A percentile compares a stretch with the other conserved stretches of the same genome.
Conservation (phyloP, 2,888 invertebrate genomes). For the Alloscopus bannaensis region DNA sequence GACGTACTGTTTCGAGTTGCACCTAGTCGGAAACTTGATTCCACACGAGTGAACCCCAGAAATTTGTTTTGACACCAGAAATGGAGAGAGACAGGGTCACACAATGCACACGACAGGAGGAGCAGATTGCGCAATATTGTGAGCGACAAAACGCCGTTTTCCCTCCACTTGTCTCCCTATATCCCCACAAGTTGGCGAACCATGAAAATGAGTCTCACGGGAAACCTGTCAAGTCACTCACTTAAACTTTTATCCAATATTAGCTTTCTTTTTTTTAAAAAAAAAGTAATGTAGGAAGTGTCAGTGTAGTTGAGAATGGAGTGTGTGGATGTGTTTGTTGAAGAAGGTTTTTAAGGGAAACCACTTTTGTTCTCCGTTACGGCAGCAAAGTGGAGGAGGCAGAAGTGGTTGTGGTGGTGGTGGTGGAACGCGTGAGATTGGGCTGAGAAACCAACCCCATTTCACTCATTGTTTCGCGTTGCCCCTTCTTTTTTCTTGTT, state of each 20-base stretch:
- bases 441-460: constrained; percentile 13
- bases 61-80: no score
- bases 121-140: constrained; percentile 35
- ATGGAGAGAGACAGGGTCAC: neutral
- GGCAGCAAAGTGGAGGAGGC: neutral
- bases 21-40: no score
- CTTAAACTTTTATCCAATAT: constrained; percentile 36
- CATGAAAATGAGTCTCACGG: constrained; percentile 61
- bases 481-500: constrained; percentile 28
- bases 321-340: neutral
- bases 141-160: constrained; percentile 23
- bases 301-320: neutral
- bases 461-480: constrained; percentile 19
- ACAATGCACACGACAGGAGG: neutral
- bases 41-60: no score
- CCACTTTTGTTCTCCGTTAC: neutral
- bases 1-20: no score
- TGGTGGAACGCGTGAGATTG: neutral
- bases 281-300: neutral
- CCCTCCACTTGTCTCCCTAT: no score
- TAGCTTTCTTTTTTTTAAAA: constrained; percentile 1
- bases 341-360: no score
- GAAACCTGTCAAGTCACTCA: constrained; percentile 56
- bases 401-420: neutral
- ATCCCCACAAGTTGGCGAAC: no score